A percentile compares a stretch with the other conserved stretches of the same genome.
These are phyloP conservation scores for Stenopsyche tienmushanensis DNA, from an alignment of 1,140 invertebrate species.

Conservation along the genomic window DNA sequence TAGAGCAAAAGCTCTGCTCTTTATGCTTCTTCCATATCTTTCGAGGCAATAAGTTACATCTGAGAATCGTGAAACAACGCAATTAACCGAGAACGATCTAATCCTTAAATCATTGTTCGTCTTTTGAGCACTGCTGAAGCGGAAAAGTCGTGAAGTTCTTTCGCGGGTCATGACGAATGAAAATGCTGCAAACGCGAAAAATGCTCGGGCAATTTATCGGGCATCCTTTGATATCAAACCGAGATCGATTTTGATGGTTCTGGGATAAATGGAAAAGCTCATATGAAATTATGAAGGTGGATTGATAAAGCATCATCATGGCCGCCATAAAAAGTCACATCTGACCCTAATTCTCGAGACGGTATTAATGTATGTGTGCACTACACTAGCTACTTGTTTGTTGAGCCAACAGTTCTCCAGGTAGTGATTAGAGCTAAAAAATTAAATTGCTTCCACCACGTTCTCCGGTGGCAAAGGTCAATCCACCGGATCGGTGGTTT, in stretches of 20 bases:
- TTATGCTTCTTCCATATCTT: not conserved
- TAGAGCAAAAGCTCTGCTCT: conserved; percentile 6
- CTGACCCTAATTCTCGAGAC: not conserved
- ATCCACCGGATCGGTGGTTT: conserved; percentile 11
- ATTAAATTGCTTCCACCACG: conserved; percentile 10
- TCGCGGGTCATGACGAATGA: not conserved
- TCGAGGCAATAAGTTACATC: not conserved
- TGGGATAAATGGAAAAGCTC: no score
- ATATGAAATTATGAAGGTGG: no score
- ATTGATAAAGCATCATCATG: not conserved
- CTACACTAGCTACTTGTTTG: not conserved
- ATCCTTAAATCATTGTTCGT: conserved; percentile 8
- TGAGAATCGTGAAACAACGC: conserved; percentile 10
- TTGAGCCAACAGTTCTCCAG: not conserved
- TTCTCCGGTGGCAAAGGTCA: conserved; percentile 21
- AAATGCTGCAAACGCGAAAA: no score
- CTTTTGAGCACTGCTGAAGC: not conserved
- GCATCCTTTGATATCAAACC: no score
- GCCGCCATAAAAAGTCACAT: not conserved
- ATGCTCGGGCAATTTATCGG: no score
- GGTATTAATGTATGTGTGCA: not conserved
- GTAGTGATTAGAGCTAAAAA: not conserved
- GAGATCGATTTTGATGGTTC: no score
- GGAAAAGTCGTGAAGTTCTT: not conserved
- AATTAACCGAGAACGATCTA: conserved; percentile 9